Evolutionary conservation across 2,888 invertebrate species (phyloP), one percentile per base, ranked within the genome.

Genomic region (Xylota segnis): DNA sequence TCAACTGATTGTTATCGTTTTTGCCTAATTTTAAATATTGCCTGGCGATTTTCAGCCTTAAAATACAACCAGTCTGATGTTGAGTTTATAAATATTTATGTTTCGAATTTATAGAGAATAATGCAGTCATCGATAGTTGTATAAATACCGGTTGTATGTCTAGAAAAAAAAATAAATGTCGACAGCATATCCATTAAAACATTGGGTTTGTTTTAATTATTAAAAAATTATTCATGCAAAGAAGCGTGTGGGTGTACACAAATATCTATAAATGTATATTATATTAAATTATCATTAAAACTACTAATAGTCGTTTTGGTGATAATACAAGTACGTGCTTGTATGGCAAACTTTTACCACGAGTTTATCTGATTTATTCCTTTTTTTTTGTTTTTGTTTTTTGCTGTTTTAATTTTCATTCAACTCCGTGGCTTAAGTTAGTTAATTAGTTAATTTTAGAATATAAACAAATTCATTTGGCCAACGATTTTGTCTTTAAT

Each of bases 211-310:
- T 54, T 54, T 56, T 34, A 56, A 56, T 56, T 56, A 56, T 34
- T 14, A 34, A 56, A 7, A 56, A 56, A 56, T 56, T 56, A 56
- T 56, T 56, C 56, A 56, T 56, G 56, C 56, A 56, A 56, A 56
- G 2, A 23, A 40, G 18, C 40, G 7, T 40, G 59, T 59, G 59
- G 59, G 59, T 59, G 59, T 59, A 40, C 12, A 40, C 40, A 23
- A 59, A 23, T 23, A 40, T 50, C 18, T 50, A 50, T 23, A 50
- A 50, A 18, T 50, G 5, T 3, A 16, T 45, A 16, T 16, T 6
- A 16, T 16, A 45, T 45, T 6, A 16, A 7, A 45, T 45, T 45
- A 45, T 5, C 14, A 14, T 14, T 54, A 54, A 54, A 32, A 32
- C 14, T 32, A 27, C 16, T 56, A 52, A 6, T 23, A 6, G 23